Percentiles rank a stretch among this genome's conserved stretches.
Evolutionary conservation across 1,140 invertebrate species (phyloP).

Genomic region (Nautilus pompilius): DNA sequence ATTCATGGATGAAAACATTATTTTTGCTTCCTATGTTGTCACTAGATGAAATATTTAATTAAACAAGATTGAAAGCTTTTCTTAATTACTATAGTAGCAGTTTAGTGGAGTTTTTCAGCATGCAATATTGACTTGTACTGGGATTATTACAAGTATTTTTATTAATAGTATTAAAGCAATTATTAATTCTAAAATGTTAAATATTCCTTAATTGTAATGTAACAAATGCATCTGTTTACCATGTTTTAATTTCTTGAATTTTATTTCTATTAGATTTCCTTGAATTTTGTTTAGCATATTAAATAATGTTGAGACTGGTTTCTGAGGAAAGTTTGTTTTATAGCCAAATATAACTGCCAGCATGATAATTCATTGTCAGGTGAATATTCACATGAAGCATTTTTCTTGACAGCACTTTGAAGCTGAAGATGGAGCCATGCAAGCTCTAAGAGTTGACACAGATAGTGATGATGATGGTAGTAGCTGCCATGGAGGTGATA

Average conservation of each 20-base stretch:
- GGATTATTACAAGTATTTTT: no score
- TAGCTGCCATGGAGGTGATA: slow-evolving; percentile 61
- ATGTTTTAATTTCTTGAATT: background rate
- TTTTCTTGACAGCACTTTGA: slow-evolving; percentile 50
- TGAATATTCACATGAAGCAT: slow-evolving; percentile 4
- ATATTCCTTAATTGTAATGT: no score
- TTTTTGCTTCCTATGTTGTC: no score
- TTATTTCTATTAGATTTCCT: background rate
- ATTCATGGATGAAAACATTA: no score
- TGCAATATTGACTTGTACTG: no score
- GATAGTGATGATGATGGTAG: slow-evolving; percentile 51
- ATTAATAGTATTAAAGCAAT: no score
- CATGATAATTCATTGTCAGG: background rate
- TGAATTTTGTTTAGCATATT: background rate
- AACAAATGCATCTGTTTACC: background rate
- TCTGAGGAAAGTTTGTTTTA: background rate
- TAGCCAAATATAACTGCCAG: background rate
- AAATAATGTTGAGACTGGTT: background rate
- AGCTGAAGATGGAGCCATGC: slow-evolving; percentile 47
- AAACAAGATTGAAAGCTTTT: no score
- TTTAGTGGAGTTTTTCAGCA: no score
- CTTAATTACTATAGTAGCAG: no score
- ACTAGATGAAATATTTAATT: no score
- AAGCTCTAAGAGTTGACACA: slow-evolving; percentile 45
- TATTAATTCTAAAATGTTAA: no score